Base-by-base conservation (phyloP, 2,113 vertebrate genomes). In the Ciconia boyciana region DNA sequence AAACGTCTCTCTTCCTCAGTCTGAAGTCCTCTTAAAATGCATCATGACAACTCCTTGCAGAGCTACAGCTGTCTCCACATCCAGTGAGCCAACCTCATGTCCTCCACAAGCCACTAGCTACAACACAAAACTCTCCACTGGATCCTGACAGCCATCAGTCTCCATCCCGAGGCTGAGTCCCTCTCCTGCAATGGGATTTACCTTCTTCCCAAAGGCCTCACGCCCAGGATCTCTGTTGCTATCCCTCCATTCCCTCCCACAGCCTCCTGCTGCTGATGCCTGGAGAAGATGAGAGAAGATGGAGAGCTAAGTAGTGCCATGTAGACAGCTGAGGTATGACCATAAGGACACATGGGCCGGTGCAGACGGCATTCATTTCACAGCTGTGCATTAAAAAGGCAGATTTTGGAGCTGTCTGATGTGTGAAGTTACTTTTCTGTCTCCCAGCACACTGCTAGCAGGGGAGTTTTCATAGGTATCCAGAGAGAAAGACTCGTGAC, bases 251-350 rank as follows among this genome's bases (percentile, higher is more conserved):
- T 78, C 14, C 29, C 31, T 81, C 4, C 17, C 22, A 44, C 68
- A 48, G 22, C 26, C 20, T 84, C 21, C 61, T 76, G 39, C 22
- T 9, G 1, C 61, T 43, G 57, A 32, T 51, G 43, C 20, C 49
- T 3, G 3, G 57, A 80, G 48, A 60, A 76, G 57, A 60, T 0
- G 0, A 48, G 66, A 5, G 3, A 79, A 77, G 83, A 7, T 51
- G 58, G 26, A 92, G 21, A 70, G 28, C 12, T 24, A 12, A 51
- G 14, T 9, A 22, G 16, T 64, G 20, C 25, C 66, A 26, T 1
- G 13, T 0, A n/a, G 36, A 41, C 11, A n/a, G 31, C 29, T 32
- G 52, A 94, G n/a, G 13, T n/a, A 39, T 15, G 54, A 21, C 41
- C 44, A 21, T 24, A 11, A 90, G 39, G 48, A 85, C 28, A 69